Evolutionary conservation across 2,888 invertebrate species (phyloP).

Genomic region (Synergus itoensis): DNA sequence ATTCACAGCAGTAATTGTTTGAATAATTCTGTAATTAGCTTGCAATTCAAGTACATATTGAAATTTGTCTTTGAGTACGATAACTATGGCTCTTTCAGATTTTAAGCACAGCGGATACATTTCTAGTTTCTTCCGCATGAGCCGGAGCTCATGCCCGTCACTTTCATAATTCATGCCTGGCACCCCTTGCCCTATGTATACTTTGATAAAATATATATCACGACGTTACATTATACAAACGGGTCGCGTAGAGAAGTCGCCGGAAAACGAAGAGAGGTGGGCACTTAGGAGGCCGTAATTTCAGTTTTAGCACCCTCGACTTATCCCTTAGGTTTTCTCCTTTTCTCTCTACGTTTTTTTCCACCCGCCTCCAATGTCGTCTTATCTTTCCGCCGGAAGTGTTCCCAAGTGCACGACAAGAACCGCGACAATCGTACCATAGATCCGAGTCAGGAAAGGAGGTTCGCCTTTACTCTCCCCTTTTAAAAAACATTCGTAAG

Average conservation of each 20-base stretch:
- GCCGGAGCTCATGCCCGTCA: constrained; percentile 43
- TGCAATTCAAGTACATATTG: background rate
- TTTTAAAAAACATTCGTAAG: constrained; percentile 1
- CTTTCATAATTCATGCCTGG: constrained; percentile 57
- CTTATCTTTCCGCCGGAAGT: constrained; percentile 15
- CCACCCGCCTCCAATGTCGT: background rate
- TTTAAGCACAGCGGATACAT: background rate
- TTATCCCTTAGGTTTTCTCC: constrained; percentile 46
- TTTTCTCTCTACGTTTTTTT: constrained; percentile 30
- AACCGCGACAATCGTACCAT: background rate
- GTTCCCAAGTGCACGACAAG: background rate
- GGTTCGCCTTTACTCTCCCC: background rate
- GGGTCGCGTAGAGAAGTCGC: constrained; percentile 56
- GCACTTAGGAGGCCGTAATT: constrained; percentile 64
- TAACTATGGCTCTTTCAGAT: constrained; percentile 1
- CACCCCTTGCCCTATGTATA: constrained; percentile 1
- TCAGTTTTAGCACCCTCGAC: constrained; percentile 60
- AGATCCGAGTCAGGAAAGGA: background rate
- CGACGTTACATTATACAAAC: constrained; percentile 61
- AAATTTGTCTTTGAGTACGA: background rate
- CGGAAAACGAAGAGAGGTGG: constrained; percentile 49
- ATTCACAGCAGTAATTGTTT: background rate
- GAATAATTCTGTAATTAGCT: background rate
- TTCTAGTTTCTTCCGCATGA: constrained; percentile 28
- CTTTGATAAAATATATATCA: constrained; percentile 56